Evolutionary conservation across 1,140 invertebrate genomes (phyloP).

Genomic region (Drosophila obscura): DNA sequence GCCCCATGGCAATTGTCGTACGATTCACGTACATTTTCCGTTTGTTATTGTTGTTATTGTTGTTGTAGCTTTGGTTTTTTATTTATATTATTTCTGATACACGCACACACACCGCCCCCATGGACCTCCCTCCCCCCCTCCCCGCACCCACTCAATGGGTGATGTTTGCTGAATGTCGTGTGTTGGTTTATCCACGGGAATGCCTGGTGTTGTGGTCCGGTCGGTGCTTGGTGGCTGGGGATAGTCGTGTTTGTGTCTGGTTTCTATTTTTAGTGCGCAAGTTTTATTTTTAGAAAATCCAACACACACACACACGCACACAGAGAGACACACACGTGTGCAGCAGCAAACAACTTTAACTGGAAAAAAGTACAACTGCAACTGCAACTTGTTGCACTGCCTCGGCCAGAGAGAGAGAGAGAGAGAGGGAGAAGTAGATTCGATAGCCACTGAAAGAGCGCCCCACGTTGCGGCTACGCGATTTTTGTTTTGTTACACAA

Average conservation of each 20-base stretch:
- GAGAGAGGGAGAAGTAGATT: neutral
- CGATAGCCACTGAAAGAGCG: conserved; percentile 6
- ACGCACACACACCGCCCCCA: too few relatives aligned
- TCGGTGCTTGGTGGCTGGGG: conserved; percentile 2
- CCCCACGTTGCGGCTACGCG: conserved; percentile 70
- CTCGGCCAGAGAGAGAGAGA: neutral
- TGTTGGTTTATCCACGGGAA: conserved; percentile 67
- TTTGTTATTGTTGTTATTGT: neutral
- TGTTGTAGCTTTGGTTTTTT: neutral
- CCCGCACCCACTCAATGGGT: neutral
- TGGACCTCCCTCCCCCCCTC: neutral
- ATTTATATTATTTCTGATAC: too few relatives aligned
- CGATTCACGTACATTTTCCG: conserved; percentile 40
- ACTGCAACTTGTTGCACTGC: conserved; percentile 71
- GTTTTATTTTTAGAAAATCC: conserved; percentile 73
- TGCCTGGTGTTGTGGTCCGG: conserved; percentile 10
- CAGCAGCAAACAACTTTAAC: conserved; percentile 56
- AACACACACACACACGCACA: conserved; percentile 17
- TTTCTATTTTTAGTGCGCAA: conserved; percentile 53
- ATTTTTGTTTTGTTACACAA: conserved; percentile 76
- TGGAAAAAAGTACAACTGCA: conserved; percentile 55
- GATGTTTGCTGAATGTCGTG: conserved; percentile 73
- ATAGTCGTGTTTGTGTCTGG: conserved; percentile 60
- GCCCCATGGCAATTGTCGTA: neutral
- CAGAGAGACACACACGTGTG: conserved; percentile 20